Percentiles rank a stretch among this genome's conserved stretches.
phyloP scores from a whole-genome alignment of 2,888 invertebrate species.

The Cosmia trapezina region DNA sequence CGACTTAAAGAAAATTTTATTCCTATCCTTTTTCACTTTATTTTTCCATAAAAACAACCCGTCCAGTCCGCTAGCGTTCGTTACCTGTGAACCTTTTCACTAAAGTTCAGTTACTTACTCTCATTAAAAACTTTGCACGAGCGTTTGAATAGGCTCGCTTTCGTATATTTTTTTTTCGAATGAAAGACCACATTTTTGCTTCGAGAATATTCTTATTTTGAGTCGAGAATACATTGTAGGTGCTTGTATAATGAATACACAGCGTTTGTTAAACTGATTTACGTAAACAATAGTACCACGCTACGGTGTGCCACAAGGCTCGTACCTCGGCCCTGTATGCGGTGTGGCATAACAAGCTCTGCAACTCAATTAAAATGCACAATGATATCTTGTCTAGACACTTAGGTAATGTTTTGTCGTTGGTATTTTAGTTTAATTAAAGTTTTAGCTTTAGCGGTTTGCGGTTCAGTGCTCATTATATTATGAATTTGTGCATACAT shows the following conservation, averaged over 20 bases:
- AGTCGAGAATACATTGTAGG: constrained; percentile 42
- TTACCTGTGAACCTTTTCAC: constrained; percentile 40
- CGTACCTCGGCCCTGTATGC: constrained; percentile 32
- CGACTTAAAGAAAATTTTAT: constrained; percentile 20
- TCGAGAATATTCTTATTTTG: constrained; percentile 22
- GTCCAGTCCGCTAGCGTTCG: constrained; percentile 5
- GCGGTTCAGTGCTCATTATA: not conserved
- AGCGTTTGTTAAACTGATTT: constrained; percentile 58
- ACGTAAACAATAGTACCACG: constrained; percentile 45
- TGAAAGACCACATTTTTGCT: not conserved
- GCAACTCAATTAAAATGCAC: constrained; percentile 53
- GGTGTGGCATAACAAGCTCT: constrained; percentile 30
- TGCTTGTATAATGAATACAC: constrained; percentile 42
- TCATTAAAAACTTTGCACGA: constrained; percentile 56
- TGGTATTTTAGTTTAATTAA: constrained; percentile 55
- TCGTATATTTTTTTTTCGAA: constrained; percentile 20
- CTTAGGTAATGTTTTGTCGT: constrained; percentile 18
- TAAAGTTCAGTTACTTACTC: constrained; percentile 41
- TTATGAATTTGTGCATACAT: constrained; percentile 6
- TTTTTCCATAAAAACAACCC: constrained; percentile 38
- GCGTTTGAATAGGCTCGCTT: constrained; percentile 34
- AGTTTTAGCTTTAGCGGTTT: constrained; percentile 27
- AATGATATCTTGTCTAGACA: constrained; percentile 55
- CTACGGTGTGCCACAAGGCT: constrained; percentile 39
- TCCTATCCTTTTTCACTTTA: constrained; percentile 6